Evolutionary conservation across 2,113 vertebrate genomes (phyloP), one percentile per base, ranked within the genome.

Genomic region (Capra hircus): DNA sequence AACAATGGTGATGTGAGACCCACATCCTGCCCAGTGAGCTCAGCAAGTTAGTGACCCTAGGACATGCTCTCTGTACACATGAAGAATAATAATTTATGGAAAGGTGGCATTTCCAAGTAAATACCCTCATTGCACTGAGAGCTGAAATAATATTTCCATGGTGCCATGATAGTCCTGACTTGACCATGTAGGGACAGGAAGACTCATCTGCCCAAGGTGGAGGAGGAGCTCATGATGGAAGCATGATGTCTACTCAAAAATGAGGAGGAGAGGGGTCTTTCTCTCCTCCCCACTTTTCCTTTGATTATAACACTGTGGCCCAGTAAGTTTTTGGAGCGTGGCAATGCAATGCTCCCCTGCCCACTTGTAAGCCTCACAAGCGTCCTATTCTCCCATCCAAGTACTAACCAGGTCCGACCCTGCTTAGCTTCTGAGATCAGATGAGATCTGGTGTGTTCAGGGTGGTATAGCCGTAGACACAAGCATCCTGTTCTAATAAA

Each of bases 341-440:
- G 10, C n/a, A 71, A 40, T 71, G n/a, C n/a, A 36, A 23, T 23
- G 67, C n/a, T 71, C 19, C 10, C 67, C n/a, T 71, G n/a, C n/a
- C n/a, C n/a, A 71, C 67, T 23, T 40, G 19, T 40, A 23, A 40
- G 67, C 67, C 67, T 71, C n/a, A 71, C n/a, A 71, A 40, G 67
- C 5, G 0, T 71, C 8, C 64, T 36, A 21, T 71, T 71, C 67
- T 40, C n/a, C n/a, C 9, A 40, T 23, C 4, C 19, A 71, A 71
- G 64, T 71, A 71, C 19, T 71, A 71, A 71, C n/a, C 67, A 40
- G n/a, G n/a, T 71, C n/a, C 0, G 1, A 40, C 67, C 5, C n/a
- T 40, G 19, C 67, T 71, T 40, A 71, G n/a, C n/a, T 40, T 71
- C 67, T 40, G n/a, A 40, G n/a, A 12, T 40, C 67, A 36, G 67